Conservation (phyloP, 2,888 invertebrate species). For the Prostheceraeus crozeri region DNA sequence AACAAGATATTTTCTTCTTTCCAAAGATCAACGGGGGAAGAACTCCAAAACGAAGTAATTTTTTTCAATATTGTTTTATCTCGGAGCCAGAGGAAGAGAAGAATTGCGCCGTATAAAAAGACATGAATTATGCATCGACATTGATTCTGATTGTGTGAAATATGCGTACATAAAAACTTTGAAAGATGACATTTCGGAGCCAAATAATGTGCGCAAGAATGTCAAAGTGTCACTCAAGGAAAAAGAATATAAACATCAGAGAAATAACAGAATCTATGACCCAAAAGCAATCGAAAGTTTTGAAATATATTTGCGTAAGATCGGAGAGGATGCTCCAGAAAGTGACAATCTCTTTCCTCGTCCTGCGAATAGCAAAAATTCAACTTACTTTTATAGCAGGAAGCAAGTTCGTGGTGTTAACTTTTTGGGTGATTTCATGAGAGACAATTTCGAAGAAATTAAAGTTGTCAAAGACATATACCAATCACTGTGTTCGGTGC, state of each 20-base stretch:
- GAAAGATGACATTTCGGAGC: conserved; percentile 6
- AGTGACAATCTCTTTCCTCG: no score
- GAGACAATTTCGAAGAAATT: conserved; percentile 1
- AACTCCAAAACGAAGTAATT: conserved; percentile 2
- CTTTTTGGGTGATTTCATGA: conserved; percentile 16
- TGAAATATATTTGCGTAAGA: conserved; percentile 12
- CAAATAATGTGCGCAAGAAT: conserved; percentile 21
- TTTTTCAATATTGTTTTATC: conserved; percentile 13
- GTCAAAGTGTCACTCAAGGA: neutral
- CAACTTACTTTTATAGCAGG: no score
- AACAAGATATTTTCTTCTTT: conserved; percentile 10
- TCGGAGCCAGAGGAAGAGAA: conserved; percentile 12
- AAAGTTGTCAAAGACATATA: conserved; percentile 22
- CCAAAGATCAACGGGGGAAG: conserved; percentile 1
- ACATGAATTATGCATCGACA: neutral
- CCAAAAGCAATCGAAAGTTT: conserved; percentile 13
- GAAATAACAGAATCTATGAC: conserved; percentile 14
- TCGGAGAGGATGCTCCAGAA: no score
- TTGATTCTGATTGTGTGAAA: conserved; percentile 13
- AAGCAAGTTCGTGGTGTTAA: no score
- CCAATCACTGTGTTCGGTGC: conserved; percentile 11
- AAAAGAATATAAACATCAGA: conserved; percentile 5
- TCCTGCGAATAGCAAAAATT: no score
- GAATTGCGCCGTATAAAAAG: conserved; percentile 23
- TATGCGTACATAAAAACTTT: conserved; percentile 21